Evolutionary conservation across 2,888 invertebrate genomes (phyloP).

Genomic region (Uloborus plumipes): DNA sequence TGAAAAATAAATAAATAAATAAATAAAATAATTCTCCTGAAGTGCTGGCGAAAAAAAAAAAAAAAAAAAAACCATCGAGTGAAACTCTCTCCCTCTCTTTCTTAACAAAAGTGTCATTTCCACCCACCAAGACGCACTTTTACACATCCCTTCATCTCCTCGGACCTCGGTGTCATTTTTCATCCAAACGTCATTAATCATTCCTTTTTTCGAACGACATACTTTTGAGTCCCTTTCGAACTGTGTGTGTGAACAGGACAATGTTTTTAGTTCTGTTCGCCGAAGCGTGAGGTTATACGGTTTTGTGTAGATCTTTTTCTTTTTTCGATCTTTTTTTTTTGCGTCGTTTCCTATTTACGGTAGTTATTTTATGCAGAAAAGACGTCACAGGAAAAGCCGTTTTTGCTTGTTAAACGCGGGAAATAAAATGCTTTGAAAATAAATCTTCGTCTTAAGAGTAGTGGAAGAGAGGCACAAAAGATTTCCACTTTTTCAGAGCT

Average conservation of each 20-base stretch:
- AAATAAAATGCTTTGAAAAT: conserved; percentile 7
- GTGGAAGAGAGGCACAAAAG: no score
- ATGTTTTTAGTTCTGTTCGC: conserved; percentile 1
- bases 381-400: not conserved
- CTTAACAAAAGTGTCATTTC: conserved; percentile 43
- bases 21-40: not conserved
- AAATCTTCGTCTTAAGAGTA: no score
- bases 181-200: conserved; percentile 56
- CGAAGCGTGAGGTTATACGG: no score
- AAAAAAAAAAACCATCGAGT: no score
- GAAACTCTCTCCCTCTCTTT: not conserved
- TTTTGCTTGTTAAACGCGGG: conserved; percentile 10
- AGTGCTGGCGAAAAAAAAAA: no score
- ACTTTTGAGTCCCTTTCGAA: conserved; percentile 37
- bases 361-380: conserved; percentile 1
- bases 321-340: not conserved
- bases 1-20: not conserved
- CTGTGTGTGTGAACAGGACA: conserved; percentile 34
- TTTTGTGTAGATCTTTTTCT: conserved; percentile 1
- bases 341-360: not conserved
- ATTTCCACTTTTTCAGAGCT: no score
- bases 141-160: conserved; percentile 24
- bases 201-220: conserved; percentile 28
- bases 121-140: conserved; percentile 34
- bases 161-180: conserved; percentile 52